Base-by-base conservation (phyloP, 1,140 invertebrate genomes). In the Chymomyza costata region DNA sequence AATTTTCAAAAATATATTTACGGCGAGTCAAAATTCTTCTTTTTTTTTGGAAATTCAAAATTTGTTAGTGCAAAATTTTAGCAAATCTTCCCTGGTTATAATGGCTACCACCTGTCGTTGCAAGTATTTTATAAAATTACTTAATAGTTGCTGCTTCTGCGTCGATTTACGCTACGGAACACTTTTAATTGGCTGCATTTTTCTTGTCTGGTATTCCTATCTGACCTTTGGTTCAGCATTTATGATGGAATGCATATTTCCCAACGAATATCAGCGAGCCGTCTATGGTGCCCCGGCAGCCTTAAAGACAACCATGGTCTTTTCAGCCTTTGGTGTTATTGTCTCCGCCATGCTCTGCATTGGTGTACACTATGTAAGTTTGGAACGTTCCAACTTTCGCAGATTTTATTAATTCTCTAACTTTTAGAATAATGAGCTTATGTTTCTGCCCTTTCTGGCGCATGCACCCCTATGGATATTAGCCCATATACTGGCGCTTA, bases 201-300 rank as follows among this genome's bases (percentile, higher is more conserved):
- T 80, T 5, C 39, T 78, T 5, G 67, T 58, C 3, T 78, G 73
- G 73, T 78, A 67, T 28, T 10, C 53, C 5, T 78, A 78, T 13
- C 13, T 80, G 5, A 67, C 59, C n/a, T 6, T 56, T 3, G 73
- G 67, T 38, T 61, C 63, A 0, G 67, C 32, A 25, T 81, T 81
- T 19, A 73, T 81, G 52, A 80, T 80, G 74, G 68, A 68, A 30
- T 46, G 40, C 64, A 73, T 80, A 32, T 74, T 68, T 14, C 64
- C 73, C n/a, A 47, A 65, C 8, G 73, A 80, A 31, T 81, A 81
- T 37, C 54, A 56, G 8, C 18, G 13, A 2, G 35, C 2, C 15
- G 35, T 7, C 5, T 0, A 1, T 1, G 25, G 35, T 1, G 18
- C 30, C 3, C 55, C 60, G 6, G 39, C 59, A 2, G 74, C 74